Conservation (phyloP, 2,888 invertebrate species). For the Hyposoter didymator region DNA sequence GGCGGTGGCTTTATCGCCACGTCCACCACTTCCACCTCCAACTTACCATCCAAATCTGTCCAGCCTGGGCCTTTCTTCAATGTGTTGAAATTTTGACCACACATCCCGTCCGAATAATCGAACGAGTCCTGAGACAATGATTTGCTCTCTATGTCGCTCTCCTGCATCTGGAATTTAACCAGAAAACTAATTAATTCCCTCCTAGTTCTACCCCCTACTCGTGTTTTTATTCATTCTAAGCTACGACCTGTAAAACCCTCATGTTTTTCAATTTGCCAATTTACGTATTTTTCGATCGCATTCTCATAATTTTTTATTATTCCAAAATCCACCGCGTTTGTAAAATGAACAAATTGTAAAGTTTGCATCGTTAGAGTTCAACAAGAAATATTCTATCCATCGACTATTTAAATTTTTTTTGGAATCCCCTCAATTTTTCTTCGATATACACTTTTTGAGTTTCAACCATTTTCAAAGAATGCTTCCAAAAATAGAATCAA, state of each 20-base stretch:
- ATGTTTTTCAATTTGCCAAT: too few relatives aligned
- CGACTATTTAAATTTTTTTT: too few relatives aligned
- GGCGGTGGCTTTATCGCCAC: slow-evolving; percentile 92
- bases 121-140: slow-evolving; percentile 92
- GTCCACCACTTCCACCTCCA: slow-evolving; percentile 85
- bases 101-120: slow-evolving; percentile 92
- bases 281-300: too few relatives aligned
- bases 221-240: background rate
- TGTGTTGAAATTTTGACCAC: slow-evolving; percentile 93
- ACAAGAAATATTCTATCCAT: too few relatives aligned
- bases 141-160: slow-evolving; percentile 92
- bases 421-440: too few relatives aligned
- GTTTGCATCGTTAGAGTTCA: too few relatives aligned
- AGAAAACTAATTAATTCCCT: slow-evolving; percentile 62
- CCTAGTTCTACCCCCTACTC: background rate
- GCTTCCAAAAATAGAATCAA: background rate
- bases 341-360: too few relatives aligned
- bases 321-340: too few relatives aligned
- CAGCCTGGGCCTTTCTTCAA: slow-evolving; percentile 91
- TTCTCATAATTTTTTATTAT: too few relatives aligned
- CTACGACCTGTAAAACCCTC: too few relatives aligned
- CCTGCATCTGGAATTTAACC: slow-evolving; percentile 87
- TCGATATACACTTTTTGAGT: too few relatives aligned
- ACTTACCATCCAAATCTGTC: slow-evolving; percentile 85
- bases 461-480: slow-evolving; percentile 6